Conservation (phyloP, 2,113 vertebrate species). For the Furnarius figulus region DNA sequence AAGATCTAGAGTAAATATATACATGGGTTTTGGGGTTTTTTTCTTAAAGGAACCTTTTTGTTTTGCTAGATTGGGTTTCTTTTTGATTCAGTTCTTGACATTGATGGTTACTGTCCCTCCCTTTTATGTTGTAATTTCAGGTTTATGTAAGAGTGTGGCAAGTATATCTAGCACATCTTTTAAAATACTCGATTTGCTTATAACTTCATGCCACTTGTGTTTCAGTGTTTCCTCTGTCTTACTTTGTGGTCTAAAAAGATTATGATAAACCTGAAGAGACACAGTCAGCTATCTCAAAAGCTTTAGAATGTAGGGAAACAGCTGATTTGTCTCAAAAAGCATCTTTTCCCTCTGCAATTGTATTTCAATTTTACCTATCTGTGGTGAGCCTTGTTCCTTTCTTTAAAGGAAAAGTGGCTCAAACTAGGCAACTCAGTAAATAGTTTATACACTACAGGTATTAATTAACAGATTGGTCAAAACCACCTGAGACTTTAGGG, state of each 20-base stretch:
- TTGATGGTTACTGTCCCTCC: background rate
- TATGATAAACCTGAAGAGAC: background rate
- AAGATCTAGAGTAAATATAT: background rate
- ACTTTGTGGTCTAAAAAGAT: background rate
- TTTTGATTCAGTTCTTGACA: background rate
- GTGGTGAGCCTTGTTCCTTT: background rate
- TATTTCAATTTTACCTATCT: background rate
- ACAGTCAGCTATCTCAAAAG: background rate
- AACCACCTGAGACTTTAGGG: background rate
- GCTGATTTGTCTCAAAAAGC: background rate
- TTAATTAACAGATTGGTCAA: background rate
- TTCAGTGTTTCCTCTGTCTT: background rate
- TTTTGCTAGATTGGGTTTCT: fast-evolving
- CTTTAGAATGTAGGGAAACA: background rate
- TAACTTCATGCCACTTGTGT: background rate
- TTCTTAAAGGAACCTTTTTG: background rate
- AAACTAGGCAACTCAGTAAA: background rate
- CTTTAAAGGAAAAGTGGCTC: background rate
- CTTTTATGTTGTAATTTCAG: background rate
- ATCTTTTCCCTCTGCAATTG: background rate
- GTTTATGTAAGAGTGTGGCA: fast-evolving
- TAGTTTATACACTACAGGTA: background rate
- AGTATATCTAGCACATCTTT: background rate
- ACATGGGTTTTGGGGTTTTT: background rate
- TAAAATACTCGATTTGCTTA: background rate